Conservation (phyloP, 2,797 vertebrate genomes). For the Phrynocephalus guinanensis region DNA sequence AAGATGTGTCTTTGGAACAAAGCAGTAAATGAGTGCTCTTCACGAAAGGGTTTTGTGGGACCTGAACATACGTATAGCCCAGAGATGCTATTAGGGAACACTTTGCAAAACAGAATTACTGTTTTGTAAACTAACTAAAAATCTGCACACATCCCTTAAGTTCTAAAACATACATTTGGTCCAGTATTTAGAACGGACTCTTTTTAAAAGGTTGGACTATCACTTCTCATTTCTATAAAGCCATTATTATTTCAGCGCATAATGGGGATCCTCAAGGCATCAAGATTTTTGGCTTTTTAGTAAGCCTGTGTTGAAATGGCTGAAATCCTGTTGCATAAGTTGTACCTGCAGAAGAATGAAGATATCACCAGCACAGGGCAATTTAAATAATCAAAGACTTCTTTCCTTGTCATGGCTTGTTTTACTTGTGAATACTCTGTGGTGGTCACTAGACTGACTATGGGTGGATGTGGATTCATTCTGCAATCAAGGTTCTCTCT, state of each 20-base stretch:
- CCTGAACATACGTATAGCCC: neutral
- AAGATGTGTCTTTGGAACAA: neutral
- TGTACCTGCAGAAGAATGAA: too few species aligned
- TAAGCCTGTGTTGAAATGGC: neutral
- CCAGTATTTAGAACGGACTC: neutral
- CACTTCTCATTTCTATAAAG: neutral
- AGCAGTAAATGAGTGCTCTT: neutral
- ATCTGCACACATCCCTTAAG: neutral
- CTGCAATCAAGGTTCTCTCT: too few species aligned
- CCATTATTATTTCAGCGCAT: neutral
- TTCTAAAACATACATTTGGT: neutral
- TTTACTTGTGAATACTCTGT: too few species aligned
- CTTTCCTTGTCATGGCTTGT: too few species aligned
- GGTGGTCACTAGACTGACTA: too few species aligned
- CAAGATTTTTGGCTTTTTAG: neutral
- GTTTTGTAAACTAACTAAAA: neutral
- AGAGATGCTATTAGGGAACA: neutral
- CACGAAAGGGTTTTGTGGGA: neutral
- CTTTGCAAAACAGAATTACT: neutral
- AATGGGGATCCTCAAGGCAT: too few species aligned
- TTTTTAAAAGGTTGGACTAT: neutral
- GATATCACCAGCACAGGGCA: too few species aligned
- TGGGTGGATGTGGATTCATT: too few species aligned
- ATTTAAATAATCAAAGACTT: too few species aligned
- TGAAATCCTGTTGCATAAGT: neutral